Evolutionary conservation across 1,140 invertebrate species (phyloP).

Genomic region (Andricus grossulariae): DNA sequence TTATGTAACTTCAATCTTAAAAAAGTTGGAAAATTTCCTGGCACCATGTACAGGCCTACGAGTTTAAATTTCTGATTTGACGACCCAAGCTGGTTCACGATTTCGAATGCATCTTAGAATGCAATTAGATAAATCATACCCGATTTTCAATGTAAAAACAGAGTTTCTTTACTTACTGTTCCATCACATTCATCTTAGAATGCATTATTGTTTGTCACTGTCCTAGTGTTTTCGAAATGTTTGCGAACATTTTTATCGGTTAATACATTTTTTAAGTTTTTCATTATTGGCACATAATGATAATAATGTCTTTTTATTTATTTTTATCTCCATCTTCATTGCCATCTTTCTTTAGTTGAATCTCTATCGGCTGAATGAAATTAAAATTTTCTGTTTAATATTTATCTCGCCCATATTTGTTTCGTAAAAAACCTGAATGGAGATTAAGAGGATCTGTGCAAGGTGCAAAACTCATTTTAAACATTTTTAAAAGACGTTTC

Average conservation of each 20-base stretch:
- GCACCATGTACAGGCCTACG: slow-evolving; percentile 51
- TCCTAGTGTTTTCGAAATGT: neutral
- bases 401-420: too few relatives aligned
- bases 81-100: slow-evolving; percentile 55
- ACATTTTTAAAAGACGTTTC: too few relatives aligned
- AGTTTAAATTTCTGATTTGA: slow-evolving; percentile 54
- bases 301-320: too few relatives aligned
- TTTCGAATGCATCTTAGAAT: slow-evolving; percentile 59
- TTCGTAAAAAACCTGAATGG: too few relatives aligned
- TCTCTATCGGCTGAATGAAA: too few relatives aligned
- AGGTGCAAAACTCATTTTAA: too few relatives aligned
- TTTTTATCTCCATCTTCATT: too few relatives aligned
- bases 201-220: neutral
- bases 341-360: too few relatives aligned
- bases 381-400: too few relatives aligned
- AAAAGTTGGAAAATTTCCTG: slow-evolving; percentile 41
- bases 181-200: neutral
- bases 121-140: slow-evolving; percentile 43
- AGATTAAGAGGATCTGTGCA: too few relatives aligned
- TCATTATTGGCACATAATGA: too few relatives aligned
- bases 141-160: slow-evolving; percentile 45
- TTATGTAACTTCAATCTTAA: slow-evolving; percentile 22
- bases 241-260: neutral
- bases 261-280: slow-evolving; percentile 7
- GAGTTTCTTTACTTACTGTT: neutral